Percentiles rank a stretch among this genome's conserved stretches.
phyloP scores from a whole-genome alignment of 2,797 vertebrate genomes.

The Phoxinus dragarum region DNA sequence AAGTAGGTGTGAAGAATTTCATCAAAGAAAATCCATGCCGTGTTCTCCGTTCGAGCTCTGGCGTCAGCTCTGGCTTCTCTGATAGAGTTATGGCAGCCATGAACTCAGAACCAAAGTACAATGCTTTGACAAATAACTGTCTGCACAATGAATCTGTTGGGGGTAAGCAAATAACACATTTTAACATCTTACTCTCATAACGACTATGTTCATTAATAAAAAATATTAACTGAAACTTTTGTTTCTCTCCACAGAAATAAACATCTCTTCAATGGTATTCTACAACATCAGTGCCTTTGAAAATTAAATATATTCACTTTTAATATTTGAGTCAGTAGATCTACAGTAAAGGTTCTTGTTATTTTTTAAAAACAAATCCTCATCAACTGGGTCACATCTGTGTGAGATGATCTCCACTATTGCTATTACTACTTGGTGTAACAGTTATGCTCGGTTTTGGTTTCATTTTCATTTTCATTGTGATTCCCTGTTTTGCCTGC shows the following conservation, averaged over 20 bases:
- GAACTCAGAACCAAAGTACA: background rate
- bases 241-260: background rate
- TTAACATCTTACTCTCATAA: background rate
- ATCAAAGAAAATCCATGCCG: background rate
- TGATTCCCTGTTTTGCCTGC: too few relatives aligned
- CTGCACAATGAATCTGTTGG: background rate
- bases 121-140: background rate
- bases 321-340: too few relatives aligned
- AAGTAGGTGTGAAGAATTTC: background rate
- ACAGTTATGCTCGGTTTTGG: too few relatives aligned
- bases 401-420: too few relatives aligned
- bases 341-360: too few relatives aligned
- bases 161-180: background rate
- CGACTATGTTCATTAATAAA: background rate
- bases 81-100: background rate
- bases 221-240: background rate
- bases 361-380: too few relatives aligned
- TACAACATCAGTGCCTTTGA: background rate
- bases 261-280: background rate
- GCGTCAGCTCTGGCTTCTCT: background rate
- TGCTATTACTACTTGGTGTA: too few relatives aligned
- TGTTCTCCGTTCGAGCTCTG: background rate
- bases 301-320: background rate
- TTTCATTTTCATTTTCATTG: too few relatives aligned
- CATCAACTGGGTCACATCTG: too few relatives aligned